These are phyloP conservation scores for Pegoplata infirma DNA, from an alignment of 2,888 invertebrate genomes.

Conservation along the genomic window DNA sequence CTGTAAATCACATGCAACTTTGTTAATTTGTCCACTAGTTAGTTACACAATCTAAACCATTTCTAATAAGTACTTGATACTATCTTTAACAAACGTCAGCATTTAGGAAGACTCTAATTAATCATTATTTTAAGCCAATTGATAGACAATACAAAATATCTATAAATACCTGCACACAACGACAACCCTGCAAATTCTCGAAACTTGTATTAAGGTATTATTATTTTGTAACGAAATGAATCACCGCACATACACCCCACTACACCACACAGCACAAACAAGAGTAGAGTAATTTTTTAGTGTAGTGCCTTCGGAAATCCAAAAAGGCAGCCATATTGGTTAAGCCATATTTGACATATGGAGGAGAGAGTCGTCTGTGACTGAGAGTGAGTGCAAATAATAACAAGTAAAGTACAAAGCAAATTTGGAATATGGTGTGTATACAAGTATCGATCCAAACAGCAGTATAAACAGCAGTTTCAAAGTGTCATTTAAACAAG, in stretches of 20 bases:
- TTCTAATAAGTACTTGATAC: conserved; percentile 7
- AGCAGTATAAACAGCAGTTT: conserved; percentile 74
- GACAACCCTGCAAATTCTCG: conserved; percentile 62
- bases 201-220: conserved; percentile 19
- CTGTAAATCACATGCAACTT: too few species aligned
- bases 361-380: conserved; percentile 18
- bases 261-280: too few species aligned
- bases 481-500: conserved; percentile 60
- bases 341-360: conserved; percentile 66
- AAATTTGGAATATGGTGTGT: conserved; percentile 14
- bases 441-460: conserved; percentile 66
- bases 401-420: conserved; percentile 35
- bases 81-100: conserved; percentile 10
- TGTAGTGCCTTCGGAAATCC: conserved; percentile 45
- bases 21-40: too few species aligned
- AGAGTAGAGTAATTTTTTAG: conserved; percentile 17
- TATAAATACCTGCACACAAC: conserved; percentile 2
- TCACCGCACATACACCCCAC: conserved; percentile 48
- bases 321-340: conserved; percentile 71
- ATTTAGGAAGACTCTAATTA: not conserved
- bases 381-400: conserved; percentile 68
- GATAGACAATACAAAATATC: conserved; percentile 49
- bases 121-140: conserved; percentile 36
- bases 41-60: too few species aligned
- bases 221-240: conserved; percentile 45